phyloP scores from a whole-genome alignment of 2,797 vertebrate species.

The Sebastes paucispinis region DNA sequence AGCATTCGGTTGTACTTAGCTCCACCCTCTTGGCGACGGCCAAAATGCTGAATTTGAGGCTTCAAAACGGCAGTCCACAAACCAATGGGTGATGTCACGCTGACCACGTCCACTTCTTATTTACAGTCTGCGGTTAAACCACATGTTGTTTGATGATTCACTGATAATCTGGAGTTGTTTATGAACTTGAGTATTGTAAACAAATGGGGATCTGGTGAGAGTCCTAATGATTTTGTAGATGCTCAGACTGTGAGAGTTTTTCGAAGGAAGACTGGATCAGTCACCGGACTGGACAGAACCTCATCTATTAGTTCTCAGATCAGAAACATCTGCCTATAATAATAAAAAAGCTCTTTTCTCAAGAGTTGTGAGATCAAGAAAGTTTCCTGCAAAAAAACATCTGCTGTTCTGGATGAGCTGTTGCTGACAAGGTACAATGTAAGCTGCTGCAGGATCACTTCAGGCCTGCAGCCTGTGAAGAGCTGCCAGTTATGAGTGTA shows the following conservation, averaged over 20 bases:
- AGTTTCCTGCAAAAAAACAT: slow-evolving; percentile 51
- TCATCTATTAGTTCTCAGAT: slow-evolving; percentile 42
- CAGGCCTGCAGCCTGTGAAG: slow-evolving; percentile 35
- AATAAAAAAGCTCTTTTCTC: slow-evolving; percentile 18
- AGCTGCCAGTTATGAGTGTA: slow-evolving; percentile 36
- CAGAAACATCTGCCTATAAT: slow-evolving; percentile 63
- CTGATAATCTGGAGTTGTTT: slow-evolving; percentile 24
- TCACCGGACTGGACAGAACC: slow-evolving; percentile 30
- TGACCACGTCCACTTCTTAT: not conserved
- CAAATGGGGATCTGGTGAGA: slow-evolving; percentile 49
- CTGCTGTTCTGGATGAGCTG: slow-evolving; percentile 52
- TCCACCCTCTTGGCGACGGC: too few species aligned
- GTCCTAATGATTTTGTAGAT: slow-evolving; percentile 50
- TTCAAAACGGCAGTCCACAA: not conserved
- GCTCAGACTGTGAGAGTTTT: slow-evolving; percentile 24
- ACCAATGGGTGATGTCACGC: not conserved
- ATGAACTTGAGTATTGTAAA: slow-evolving; percentile 50
- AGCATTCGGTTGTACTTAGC: too few species aligned
- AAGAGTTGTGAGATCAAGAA: slow-evolving; percentile 31
- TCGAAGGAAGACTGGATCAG: slow-evolving; percentile 29
- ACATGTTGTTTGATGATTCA: slow-evolving; percentile 29
- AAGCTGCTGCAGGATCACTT: slow-evolving; percentile 53
- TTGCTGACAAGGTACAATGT: slow-evolving; percentile 64
- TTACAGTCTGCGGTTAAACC: not conserved
- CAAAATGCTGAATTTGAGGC: too few species aligned